phyloP scores from a whole-genome alignment of 2,888 invertebrate genomes.

The Mesorhabditis sp. region DNA sequence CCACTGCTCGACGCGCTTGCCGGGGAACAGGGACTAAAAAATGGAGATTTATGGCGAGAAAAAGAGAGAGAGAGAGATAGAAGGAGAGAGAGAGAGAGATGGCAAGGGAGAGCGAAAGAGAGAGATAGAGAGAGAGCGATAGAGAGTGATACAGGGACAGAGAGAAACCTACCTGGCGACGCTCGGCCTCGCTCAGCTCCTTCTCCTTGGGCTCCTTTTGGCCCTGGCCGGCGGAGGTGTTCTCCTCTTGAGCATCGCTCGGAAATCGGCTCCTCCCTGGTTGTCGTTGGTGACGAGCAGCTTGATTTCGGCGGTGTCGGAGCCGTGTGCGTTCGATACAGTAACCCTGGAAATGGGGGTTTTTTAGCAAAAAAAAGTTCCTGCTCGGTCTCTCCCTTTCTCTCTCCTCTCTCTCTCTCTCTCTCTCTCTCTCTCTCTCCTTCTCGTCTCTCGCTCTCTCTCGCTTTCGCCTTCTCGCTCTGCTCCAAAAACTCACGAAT shows the following conservation, averaged over 20 bases:
- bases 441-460: slow-evolving; percentile 11
- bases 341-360: slow-evolving; percentile 73
- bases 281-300: slow-evolving; percentile 74
- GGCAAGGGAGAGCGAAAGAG: too few species aligned
- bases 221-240: slow-evolving; percentile 6
- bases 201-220: slow-evolving; percentile 20
- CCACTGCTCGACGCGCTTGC: slow-evolving; percentile 56
- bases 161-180: slow-evolving; percentile 23
- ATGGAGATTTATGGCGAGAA: slow-evolving; percentile 6
- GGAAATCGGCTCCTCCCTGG: slow-evolving; percentile 79
- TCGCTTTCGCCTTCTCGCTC: too few species aligned
- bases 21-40: slow-evolving; percentile 45
- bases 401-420: slow-evolving; percentile 11
- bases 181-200: slow-evolving; percentile 29
- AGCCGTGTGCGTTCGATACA: slow-evolving; percentile 87
- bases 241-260: slow-evolving; percentile 81
- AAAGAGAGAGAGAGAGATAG: slow-evolving; percentile 7
- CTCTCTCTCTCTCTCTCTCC: slow-evolving; percentile 11
- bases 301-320: slow-evolving; percentile 90
- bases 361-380: neutral
- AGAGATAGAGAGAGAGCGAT: too few species aligned
- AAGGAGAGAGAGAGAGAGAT: neutral
- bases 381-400: slow-evolving; percentile 8
- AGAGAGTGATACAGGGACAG: too few species aligned
- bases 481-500: slow-evolving; percentile 16